Evolutionary conservation across 2,113 vertebrate genomes (phyloP), one percentile per base, ranked within the genome.

Genomic region (Halichoerus grypus): DNA sequence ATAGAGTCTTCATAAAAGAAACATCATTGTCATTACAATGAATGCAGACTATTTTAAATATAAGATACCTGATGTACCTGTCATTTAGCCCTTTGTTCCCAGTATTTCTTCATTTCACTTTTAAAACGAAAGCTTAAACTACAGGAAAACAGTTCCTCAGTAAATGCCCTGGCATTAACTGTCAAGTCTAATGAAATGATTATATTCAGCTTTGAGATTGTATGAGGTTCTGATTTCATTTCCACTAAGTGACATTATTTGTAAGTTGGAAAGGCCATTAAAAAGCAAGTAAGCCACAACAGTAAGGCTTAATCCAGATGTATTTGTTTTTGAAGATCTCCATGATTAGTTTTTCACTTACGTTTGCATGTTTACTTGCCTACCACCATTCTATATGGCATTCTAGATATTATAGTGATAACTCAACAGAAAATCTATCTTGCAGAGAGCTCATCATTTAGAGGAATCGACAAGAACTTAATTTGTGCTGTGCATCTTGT

Each of bases 401-500:
- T 39, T 93, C 72, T 74, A 71, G 61, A 81, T 86, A 80, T 57
- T 42, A 67, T 28, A 86, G 11, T 83, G 61, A 63, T 83, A 42
- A 74, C 33, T 36, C 92, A 69, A 84, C 90, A 88, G 79, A 88
- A 92, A 88, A 87, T 76, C 76, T 91, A 53, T 86, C 74, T 85
- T 79, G 33, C 72, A 79, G 31, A 81, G 85, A 85, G n/a, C 57
- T 74, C 53, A 85, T 57, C 71, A 86, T 94, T 93, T 74, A 94
- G 71, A 94, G 88, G 57, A 97, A 95, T 81, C 4, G 8, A 61
- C 80, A 55, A 88, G 33, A 61, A 82, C 36, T 96, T 88, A 74
- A 96, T 95, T 82, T 95, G 77, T 74, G 15, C 76, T 86, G 11
- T 82, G 77, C 84, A 59, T 91, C 69, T 88, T 95, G 83, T 69